Percentiles rank a stretch among this genome's conserved stretches.
Evolutionary conservation across 1,140 invertebrate genomes (phyloP).

Genomic region (Drosophila funebris): DNA sequence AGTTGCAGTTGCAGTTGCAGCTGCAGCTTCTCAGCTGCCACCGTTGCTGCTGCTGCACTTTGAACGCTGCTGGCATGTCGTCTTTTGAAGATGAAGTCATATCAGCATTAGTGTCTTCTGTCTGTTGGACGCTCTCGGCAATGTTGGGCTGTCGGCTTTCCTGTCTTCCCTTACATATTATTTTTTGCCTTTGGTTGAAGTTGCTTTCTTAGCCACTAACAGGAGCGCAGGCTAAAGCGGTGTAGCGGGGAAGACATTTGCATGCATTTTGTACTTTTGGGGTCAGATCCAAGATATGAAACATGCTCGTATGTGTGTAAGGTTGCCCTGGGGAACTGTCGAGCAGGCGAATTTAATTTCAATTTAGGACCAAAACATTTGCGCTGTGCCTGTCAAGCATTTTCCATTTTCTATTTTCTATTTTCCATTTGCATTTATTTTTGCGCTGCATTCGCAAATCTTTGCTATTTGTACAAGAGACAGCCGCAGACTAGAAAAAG

Average conservation of each 20-base stretch:
- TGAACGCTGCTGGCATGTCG: slow-evolving; percentile 52
- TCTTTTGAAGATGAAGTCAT: slow-evolving; percentile 73
- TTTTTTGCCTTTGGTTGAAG: slow-evolving; percentile 12
- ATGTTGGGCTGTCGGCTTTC: slow-evolving; percentile 26
- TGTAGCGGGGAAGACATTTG: slow-evolving; percentile 3
- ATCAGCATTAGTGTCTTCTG: slow-evolving; percentile 76
- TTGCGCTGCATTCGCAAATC: slow-evolving; percentile 76
- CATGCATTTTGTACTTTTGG: slow-evolving; percentile 51
- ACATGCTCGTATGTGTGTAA: slow-evolving; percentile 48
- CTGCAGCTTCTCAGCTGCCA: not conserved
- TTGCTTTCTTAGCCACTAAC: slow-evolving; percentile 39
- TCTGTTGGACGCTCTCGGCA: slow-evolving; percentile 33
- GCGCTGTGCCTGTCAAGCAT: slow-evolving; percentile 49
- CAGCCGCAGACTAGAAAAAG: slow-evolving; percentile 76
- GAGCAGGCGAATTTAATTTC: slow-evolving; percentile 65
- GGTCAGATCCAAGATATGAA: slow-evolving; percentile 75
- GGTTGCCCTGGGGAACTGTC: slow-evolving; percentile 21
- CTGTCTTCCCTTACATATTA: not conserved
- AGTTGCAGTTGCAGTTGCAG: slow-evolving; percentile 37
- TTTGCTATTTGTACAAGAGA: slow-evolving; percentile 78
- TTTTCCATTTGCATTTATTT: slow-evolving; percentile 72
- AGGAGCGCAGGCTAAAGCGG: not conserved
- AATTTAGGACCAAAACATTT: slow-evolving; percentile 73
- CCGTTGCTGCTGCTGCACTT: slow-evolving; percentile 26
- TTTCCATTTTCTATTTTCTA: slow-evolving; percentile 47